Base-by-base conservation (phyloP, 2,797 vertebrate species). In the Myotis myotis region DNA sequence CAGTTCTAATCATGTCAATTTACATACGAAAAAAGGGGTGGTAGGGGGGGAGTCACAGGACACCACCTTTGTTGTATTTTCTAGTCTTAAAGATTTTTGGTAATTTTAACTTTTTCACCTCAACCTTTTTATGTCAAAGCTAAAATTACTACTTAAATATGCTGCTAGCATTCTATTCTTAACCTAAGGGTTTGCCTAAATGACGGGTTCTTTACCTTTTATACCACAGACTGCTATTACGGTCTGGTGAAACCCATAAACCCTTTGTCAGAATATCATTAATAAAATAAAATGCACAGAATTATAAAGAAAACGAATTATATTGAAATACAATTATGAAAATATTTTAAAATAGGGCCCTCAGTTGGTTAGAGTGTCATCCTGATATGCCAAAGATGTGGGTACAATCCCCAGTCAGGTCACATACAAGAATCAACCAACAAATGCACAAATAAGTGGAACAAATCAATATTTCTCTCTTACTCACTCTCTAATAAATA, bases 261-360 rank as follows among this genome's bases (percentile, higher is more conserved):
- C 30, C 22, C 36, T 25, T 91, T 51, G 75, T 82, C 8, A 23
- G 33, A 76, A 2, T 51, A 53, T 5, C 57, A 60, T 60, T 60
- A 60, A 60, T 60, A 60, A 95, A 89, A 79, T 53, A 51, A 72
- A 94, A 80, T 75, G 22, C 19, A 62, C 23, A 79, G 9, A 4
- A 86, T 75, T 86, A 81, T n/a, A 86, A 87, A 81, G 22, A 90
- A 90, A 95, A 74, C 5, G 30, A 72, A 75, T 76, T 62, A 81
- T 51, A 68, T 2, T 76, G 16, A 90, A 81, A 93, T n/a, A 86
- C 28, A 82, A 51, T 64, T 84, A 75, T 57, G 49, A 91, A 93
- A 92, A 83, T 74, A 80, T 16, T 79, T 76, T n/a, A 66, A 55
- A 82, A 82, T 33, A 33, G 62, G 13, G 57, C 16, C 44, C 30